Evolutionary conservation across 2,888 invertebrate genomes (phyloP), one percentile per base, ranked within the genome.

Genomic region (Oligia latruncula): DNA sequence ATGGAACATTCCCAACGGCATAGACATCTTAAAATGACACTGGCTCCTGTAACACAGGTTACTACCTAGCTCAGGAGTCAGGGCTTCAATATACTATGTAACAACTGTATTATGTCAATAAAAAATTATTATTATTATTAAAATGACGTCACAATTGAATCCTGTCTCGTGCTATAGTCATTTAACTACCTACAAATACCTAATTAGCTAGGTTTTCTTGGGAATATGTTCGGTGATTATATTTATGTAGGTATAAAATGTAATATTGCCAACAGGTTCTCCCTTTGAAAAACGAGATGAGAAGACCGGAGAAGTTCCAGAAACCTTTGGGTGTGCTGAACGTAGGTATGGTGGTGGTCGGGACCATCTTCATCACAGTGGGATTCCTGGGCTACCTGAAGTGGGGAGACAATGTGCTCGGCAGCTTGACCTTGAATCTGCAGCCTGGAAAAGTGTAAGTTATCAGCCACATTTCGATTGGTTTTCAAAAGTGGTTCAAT

Each of bases 271-370:
- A 71, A 74, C 92, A 99, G 98, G 98, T 99, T n/a, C 96, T 99
- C 82, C 99, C 99, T 0, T 94, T 99, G 89, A 98, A 99, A 95
- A 99, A 99, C 93, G 98, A 99, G 93, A 99, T 99, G 99, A 97
- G 97, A 86, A 97, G 97, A 29, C 98, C 99, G 0, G 96, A 97
- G 78, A 97, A 98, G 86, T 99, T 99, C 95, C 98, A 98, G 89
- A 98, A 98, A 82, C 97, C 98, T 9, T 93, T 98, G 15, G 99
- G 99, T 3, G 99, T 99, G 1, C 95, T 99, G 43, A 99, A 99
- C 93, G 98, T 98, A 3, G 99, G 99, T 73, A 99, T 99, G 98
- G 96, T 98, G 4, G 95, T 98, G 23, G 99, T 99, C 0, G 98
- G 98, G 1, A 92, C 97, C 72, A 97, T 99, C 90, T 99, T 99